Evolutionary conservation across 2,888 invertebrate species (phyloP), one percentile per base, ranked within the genome.

Genomic region (Achlya flavicornis): DNA sequence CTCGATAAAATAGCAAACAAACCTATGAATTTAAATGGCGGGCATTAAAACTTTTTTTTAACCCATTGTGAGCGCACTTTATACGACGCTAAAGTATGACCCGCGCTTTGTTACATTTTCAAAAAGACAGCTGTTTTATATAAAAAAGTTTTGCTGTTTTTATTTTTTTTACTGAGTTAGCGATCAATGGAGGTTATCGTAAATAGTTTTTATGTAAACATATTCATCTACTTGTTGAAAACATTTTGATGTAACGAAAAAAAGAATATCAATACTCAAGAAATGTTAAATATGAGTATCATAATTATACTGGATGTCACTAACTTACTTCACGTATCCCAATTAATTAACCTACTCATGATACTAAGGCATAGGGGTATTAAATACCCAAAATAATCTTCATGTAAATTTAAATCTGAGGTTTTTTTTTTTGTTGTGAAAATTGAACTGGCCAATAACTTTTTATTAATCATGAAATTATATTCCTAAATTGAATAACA

Each of bases 11-110:
- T 66, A 64, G 73, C 75, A 76, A 78, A 77, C 77, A 69, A 67
- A 68, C 70, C 72, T 74, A 78, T 80, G 79, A 82, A 82, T 81
- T 77, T 76, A 78, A 78, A 81, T 76, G 72, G 71, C 38, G 53
- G 66, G 72, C 67, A 78, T 82, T 79, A 82, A 74, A 73, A 73
- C 66, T 75, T 71, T 74, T 70, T 74, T 78, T 76, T 73, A 53
- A 19, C 53, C 53, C 53, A 60, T 71, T 67, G 69, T 69, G 64
- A 64, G 69, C 53, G 53, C 53, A 48, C 48, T 53, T 19, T 53
- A 53, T 61, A 63, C 57, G 63, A 62, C 59, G 60, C 63, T 57
- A 63, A 59, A 64, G 60, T 57, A 59, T 57, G 58, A 65, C 63
- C 65, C 63, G 62, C 62, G 63, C 35, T 61, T 8, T 58, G 61